These are phyloP conservation scores for Synanthedon myopaeformis DNA, from an alignment of 2,888 invertebrate genomes.

Conservation along the genomic window DNA sequence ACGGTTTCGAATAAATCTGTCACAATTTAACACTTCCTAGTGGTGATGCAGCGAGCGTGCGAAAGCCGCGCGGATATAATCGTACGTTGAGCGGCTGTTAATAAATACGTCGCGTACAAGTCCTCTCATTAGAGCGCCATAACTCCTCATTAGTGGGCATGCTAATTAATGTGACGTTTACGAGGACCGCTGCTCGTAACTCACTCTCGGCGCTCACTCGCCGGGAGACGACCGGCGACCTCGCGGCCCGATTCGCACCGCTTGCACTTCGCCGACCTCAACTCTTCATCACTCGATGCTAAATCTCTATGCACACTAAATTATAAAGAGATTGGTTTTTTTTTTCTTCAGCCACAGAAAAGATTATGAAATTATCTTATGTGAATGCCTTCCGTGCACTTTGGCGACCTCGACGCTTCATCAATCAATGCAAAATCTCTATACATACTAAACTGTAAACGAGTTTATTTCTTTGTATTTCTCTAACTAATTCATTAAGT, in stretches of 20 bases:
- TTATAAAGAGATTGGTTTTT: too few relatives aligned
- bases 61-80: neutral
- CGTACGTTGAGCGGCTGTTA: slow-evolving; percentile 16
- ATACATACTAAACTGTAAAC: too few relatives aligned
- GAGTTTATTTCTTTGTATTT: too few relatives aligned
- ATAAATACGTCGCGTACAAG: slow-evolving; percentile 51
- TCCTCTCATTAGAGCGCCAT: slow-evolving; percentile 66
- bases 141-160: slow-evolving; percentile 67
- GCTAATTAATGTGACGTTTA: slow-evolving; percentile 69
- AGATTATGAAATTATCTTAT: too few relatives aligned
- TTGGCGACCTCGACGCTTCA: too few relatives aligned
- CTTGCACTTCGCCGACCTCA: neutral
- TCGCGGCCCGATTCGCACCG: neutral
- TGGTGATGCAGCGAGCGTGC: slow-evolving; percentile 1
- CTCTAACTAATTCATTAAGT: too few relatives aligned
- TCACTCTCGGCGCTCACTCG: slow-evolving; percentile 9
- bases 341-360: too few relatives aligned
- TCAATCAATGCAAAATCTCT: too few relatives aligned
- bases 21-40: slow-evolving; percentile 14
- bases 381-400: too few relatives aligned
- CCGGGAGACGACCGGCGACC: slow-evolving; percentile 1
- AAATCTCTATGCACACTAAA: too few relatives aligned
- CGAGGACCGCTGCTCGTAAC: slow-evolving; percentile 44
- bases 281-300: neutral
- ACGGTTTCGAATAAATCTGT: neutral